phyloP scores from a whole-genome alignment of 2,888 invertebrate species.

The Eilema depressum region DNA sequence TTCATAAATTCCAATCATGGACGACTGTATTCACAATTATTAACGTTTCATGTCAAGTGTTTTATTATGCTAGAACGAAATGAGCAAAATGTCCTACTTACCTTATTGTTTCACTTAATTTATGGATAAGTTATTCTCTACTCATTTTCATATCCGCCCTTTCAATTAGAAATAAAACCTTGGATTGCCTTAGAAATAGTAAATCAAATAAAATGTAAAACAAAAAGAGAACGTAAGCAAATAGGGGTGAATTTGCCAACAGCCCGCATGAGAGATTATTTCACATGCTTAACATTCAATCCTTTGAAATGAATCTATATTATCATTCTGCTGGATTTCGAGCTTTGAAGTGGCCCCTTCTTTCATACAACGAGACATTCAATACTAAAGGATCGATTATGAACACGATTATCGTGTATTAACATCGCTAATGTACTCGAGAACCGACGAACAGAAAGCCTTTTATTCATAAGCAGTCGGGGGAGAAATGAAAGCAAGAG shows the following conservation, averaged over 20 bases:
- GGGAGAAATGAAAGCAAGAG: constrained; percentile 65
- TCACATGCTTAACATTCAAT: constrained; percentile 48
- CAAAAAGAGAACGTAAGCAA: constrained; percentile 36
- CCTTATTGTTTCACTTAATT: constrained; percentile 25
- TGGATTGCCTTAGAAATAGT: constrained; percentile 27
- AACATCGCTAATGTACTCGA: constrained; percentile 79
- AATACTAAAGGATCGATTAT: constrained; percentile 73
- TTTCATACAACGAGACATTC: constrained; percentile 58
- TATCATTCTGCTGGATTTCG: constrained; percentile 48
- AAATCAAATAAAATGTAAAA: constrained; percentile 36
- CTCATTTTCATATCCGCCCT: constrained; percentile 11
- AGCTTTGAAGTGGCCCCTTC: constrained; percentile 52
- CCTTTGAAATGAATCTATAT: constrained; percentile 49
- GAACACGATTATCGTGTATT: constrained; percentile 76
- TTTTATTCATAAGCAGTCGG: constrained; percentile 68
- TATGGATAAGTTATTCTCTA: constrained; percentile 22
- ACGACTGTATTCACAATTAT: constrained; percentile 19
- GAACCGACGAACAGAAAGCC: constrained; percentile 66
- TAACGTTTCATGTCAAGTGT: constrained; percentile 14
- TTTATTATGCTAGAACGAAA: constrained; percentile 20
- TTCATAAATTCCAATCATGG: constrained; percentile 8
- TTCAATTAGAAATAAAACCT: constrained; percentile 15
- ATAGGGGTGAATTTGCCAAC: constrained; percentile 49
- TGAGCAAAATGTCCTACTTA: constrained; percentile 14
- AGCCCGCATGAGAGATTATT: constrained; percentile 54